Percentiles rank a stretch among this genome's conserved stretches.
Conservation (phyloP, 1,140 invertebrate species). For the Anthonomus grandis region DNA sequence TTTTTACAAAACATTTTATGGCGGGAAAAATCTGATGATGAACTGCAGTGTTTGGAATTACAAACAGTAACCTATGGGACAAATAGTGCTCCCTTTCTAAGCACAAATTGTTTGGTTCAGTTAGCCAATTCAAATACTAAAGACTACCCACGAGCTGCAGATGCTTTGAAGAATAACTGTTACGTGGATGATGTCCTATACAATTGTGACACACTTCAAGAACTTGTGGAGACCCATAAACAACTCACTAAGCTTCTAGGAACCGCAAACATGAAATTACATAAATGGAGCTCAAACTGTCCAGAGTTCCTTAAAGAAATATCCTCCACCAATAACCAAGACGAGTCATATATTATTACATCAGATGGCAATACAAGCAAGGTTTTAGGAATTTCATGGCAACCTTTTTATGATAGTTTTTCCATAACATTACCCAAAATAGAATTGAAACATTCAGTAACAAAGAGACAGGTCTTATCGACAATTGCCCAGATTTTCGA, state of each 20-base stretch:
- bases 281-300: constrained; percentile 19
- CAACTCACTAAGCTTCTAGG: constrained; percentile 5
- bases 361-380: constrained; percentile 1
- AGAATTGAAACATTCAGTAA: neutral
- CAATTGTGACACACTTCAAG: neutral
- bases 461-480: constrained; percentile 21
- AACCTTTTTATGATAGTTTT: constrained; percentile 9
- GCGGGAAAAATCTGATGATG: constrained; percentile 29
- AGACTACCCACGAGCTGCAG: constrained; percentile 36
- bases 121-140: constrained; percentile 32
- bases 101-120: constrained; percentile 32
- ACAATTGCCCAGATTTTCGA: constrained; percentile 20
- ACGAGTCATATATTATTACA: neutral
- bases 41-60: constrained; percentile 38
- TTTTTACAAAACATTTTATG: constrained; percentile 47
- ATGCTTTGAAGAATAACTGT: constrained; percentile 18
- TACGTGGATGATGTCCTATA: constrained; percentile 31
- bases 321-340: neutral
- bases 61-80: constrained; percentile 46
- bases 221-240: neutral
- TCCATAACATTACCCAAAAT: neutral
- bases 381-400: constrained; percentile 21
- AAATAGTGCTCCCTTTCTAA: constrained; percentile 39
- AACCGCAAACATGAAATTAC: constrained; percentile 7
- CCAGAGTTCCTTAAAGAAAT: too few relatives aligned